Base-by-base conservation (phyloP, 37 sponge, comb jelly and placozoan species). In the Beroe forskalii region DNA sequence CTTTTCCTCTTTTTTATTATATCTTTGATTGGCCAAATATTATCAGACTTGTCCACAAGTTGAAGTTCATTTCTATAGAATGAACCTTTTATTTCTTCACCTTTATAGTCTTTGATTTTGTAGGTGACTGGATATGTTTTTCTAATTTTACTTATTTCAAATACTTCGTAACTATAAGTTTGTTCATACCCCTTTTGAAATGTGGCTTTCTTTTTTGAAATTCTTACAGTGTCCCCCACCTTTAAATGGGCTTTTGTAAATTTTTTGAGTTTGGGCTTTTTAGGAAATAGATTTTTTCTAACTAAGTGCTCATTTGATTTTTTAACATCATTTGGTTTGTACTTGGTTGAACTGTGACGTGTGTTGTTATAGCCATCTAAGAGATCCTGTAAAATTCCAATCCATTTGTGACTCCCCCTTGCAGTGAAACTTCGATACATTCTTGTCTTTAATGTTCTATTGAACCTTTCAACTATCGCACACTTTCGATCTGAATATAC, bases 181-280 rank as follows among this genome's bases (percentile, higher is more conserved):
- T 72, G 75, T 33, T 72, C 75, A 72, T 72, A 72, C n/a, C n/a
- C 75, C 75, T 72, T 72, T 30, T 72, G 75, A 72, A 72, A 72
- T 20, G 75, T 72, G 23, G 31, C 19, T 20, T 72, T 72, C 40
- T n/a, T 35, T 6, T 32, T 22, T 37, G 75, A 35, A 35, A 72
- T 72, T 32, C 75, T 32, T 4, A 72, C 75, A 72, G 31, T 72
- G 30, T 72, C n/a, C 75, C 1, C 40, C 37, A 38, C 8, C 33
- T 35, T 72, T 17, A 72, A 72, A 4, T 72, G 37, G 2, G 23
- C 33, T 37, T 32, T 32, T 6, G 37, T 72, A 38, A 37, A 37
- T 72, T 32, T 32, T 22, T 37, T 72, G 12, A 35, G 23, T 33
- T 72, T 72, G 28, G 12, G 28, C 36, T n/a, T 30, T 22, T 72